Evolutionary conservation across 2,113 vertebrate genomes (phyloP), one percentile per base, ranked within the genome.

Genomic region (Ophiodon elongatus): DNA sequence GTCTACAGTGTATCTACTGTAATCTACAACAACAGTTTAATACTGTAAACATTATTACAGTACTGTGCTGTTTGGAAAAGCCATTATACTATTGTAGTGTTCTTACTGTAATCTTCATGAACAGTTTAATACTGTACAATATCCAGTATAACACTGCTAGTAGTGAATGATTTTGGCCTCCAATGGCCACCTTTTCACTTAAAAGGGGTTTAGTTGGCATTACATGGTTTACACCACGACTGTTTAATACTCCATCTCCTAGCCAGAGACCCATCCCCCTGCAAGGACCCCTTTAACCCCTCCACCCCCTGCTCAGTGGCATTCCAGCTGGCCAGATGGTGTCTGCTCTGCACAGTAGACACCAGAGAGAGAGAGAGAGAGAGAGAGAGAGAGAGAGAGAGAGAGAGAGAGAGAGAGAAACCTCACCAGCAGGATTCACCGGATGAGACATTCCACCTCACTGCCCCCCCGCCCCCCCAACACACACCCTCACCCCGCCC

Each of bases 251-350:
- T 81, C 54, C 67, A 75, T 88, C 71, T 47, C 52, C 67, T 50
- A 82, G 76, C 64, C 68, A 75, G 64, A 68, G 56, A 85, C 89
- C 91, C 89, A 79, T 85, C 89, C 92, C 91, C 25, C 88, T 33
- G 43, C 69, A 86, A 68, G 72, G 84, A 69, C 82, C 80, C 65
- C 80, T 67, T 45, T 75, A 77, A 79, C 83, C 62, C 82, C 71
- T 67, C 77, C 57, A 79, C 56, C 76, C 89, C 85, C 85, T 79
- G 79, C 86, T 80, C 83, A 4, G 83, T 78, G 84, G 85, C 85
- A 94, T 92, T 92, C 91, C 91, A 93, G 84, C 85, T 90, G 83
- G 84, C 92, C 91, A 94, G 92, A 93, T 93, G 92, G 90, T 92
- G 90, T 93, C 89, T 92, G 90, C 83, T 87, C 85, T 60, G 67